Evolutionary conservation across 2,888 invertebrate genomes (phyloP).

Genomic region (Selenia dentaria): DNA sequence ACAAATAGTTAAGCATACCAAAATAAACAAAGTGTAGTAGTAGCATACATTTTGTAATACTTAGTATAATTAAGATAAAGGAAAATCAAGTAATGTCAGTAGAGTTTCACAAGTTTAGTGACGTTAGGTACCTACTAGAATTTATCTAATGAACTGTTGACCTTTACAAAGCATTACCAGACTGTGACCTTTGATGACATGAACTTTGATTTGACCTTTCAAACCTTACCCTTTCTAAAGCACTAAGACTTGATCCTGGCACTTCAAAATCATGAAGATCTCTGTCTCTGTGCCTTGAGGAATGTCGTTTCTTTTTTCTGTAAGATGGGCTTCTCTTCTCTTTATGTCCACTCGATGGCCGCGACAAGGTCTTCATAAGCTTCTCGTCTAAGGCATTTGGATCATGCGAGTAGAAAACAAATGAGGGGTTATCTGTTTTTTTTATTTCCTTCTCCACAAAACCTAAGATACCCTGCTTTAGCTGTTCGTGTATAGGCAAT

Average conservation of each 20-base stretch:
- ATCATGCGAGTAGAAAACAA: constrained; percentile 80
- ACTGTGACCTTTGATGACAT: not conserved
- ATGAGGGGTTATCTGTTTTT: constrained; percentile 76
- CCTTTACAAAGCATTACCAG: constrained; percentile 5
- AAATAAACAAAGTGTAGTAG: too few relatives aligned
- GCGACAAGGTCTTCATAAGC: constrained; percentile 67
- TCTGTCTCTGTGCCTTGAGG: constrained; percentile 72
- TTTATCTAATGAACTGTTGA: constrained; percentile 8
- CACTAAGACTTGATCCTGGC: constrained; percentile 79
- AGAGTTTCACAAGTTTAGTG: too few relatives aligned
- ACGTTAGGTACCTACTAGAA: too few relatives aligned
- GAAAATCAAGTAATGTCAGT: too few relatives aligned
- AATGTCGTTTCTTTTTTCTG: constrained; percentile 75
- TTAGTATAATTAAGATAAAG: too few relatives aligned
- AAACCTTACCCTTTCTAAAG: constrained; percentile 68
- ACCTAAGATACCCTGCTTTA: constrained; percentile 78
- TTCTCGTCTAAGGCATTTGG: constrained; percentile 78
- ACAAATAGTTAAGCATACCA: too few relatives aligned
- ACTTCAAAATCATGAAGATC: constrained; percentile 79
- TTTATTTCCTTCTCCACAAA: constrained; percentile 81
- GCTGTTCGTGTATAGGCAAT: constrained; percentile 84
- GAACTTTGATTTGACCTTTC: constrained; percentile 14
- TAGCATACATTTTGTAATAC: too few relatives aligned
- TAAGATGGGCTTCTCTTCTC: constrained; percentile 79
- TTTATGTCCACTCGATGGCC: constrained; percentile 77